phyloP scores from a whole-genome alignment of 2,888 invertebrate species.

The Plutella xylostella region DNA sequence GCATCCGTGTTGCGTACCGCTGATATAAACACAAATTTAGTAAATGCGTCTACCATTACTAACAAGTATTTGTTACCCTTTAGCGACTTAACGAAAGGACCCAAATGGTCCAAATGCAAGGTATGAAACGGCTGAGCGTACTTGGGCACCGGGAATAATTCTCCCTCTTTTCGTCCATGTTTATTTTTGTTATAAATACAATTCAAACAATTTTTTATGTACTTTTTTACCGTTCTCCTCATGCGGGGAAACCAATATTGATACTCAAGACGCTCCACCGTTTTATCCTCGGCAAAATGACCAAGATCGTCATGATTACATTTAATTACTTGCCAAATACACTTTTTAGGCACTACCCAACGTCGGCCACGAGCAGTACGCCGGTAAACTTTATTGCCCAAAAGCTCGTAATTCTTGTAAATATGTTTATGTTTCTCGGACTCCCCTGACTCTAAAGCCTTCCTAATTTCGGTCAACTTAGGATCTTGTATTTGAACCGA shows the following conservation, averaged over 20 bases:
- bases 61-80: neutral
- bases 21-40: no score
- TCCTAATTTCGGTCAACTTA: neutral
- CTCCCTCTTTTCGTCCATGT: neutral
- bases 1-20: no score
- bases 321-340: conserved; percentile 3
- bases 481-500: neutral
- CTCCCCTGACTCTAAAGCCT: conserved; percentile 8
- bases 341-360: no score
- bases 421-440: conserved; percentile 7
- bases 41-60: no score
- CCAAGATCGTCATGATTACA: neutral
- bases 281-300: neutral
- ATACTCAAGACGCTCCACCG: neutral
- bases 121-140: neutral
- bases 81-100: neutral
- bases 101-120: neutral
- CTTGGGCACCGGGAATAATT: neutral
- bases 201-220: neutral
- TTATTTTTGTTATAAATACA: neutral
- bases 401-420: no score
- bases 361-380: no score
- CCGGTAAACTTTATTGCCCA: no score
- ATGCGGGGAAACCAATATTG: neutral
- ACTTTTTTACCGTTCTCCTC: neutral